phyloP scores from a whole-genome alignment of 2,113 vertebrate species.

The Panthera uncia region DNA sequence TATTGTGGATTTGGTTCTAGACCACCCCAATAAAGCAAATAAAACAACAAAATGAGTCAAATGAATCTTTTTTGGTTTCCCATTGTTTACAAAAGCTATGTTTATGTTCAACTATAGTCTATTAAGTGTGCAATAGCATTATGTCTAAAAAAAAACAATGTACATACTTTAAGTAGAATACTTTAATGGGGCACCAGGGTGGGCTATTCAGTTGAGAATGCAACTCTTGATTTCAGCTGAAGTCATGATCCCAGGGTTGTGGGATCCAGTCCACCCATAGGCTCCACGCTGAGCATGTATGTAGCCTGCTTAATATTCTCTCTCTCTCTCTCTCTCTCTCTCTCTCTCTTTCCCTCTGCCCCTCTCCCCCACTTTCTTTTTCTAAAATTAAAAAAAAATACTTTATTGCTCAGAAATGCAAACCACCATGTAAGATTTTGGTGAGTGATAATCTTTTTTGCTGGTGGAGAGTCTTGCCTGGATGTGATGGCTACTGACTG shows the following conservation, averaged over 20 bases:
- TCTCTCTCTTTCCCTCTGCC: too few species aligned
- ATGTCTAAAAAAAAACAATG: not conserved
- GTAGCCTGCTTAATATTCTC: too few species aligned
- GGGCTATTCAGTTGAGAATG: too few species aligned
- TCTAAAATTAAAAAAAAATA: not conserved
- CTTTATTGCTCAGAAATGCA: not conserved
- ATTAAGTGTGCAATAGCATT: not conserved
- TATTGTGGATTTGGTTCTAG: too few species aligned
- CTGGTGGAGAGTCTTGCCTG: not conserved
- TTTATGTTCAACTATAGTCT: not conserved
- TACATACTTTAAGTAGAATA: not conserved
- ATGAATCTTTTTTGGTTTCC: not conserved
- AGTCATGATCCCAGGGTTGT: too few species aligned
- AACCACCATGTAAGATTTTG: not conserved
- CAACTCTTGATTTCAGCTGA: too few species aligned
- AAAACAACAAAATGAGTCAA: not conserved
- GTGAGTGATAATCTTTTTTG: not conserved
- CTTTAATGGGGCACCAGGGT: too few species aligned
- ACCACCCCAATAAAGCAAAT: not conserved
- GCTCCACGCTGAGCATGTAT: too few species aligned
- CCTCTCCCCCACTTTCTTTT: too few species aligned
- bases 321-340: too few species aligned
- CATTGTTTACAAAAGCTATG: not conserved
- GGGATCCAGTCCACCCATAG: too few species aligned
- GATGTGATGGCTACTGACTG: not conserved